Evolutionary conservation across 2,797 vertebrate species (phyloP).

Genomic region (Ibycter americanus): DNA sequence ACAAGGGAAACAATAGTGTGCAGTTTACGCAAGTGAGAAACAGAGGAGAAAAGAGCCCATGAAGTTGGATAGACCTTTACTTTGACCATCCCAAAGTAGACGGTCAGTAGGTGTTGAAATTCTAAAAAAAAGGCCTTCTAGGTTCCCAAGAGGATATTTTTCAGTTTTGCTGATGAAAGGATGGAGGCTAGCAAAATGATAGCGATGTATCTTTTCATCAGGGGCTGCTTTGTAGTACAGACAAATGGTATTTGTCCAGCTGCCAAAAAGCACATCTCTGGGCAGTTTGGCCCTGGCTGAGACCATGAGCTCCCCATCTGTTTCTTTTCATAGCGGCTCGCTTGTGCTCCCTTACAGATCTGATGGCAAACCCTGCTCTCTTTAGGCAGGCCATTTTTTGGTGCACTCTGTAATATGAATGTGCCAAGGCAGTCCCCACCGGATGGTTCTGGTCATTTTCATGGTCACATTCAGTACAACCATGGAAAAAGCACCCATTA

Average conservation of each 20-base stretch:
- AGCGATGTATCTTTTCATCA: neutral
- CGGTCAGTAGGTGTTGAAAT: neutral
- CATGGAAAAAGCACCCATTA: neutral
- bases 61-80: neutral
- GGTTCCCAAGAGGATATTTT: neutral
- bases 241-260: neutral
- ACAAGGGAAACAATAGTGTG: neutral
- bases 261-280: neutral
- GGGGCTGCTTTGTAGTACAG: neutral
- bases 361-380: neutral
- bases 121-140: neutral
- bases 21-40: neutral
- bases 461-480: neutral
- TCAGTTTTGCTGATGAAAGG: neutral
- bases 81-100: neutral
- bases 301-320: neutral
- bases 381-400: neutral
- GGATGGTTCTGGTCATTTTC: neutral
- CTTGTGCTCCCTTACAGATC: neutral
- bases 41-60: neutral
- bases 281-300: neutral
- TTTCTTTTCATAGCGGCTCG: neutral
- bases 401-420: neutral
- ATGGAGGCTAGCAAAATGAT: neutral
- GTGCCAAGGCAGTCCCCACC: neutral